Base-by-base conservation (phyloP, 2,888 invertebrate species). In the Liodrosophila aerea region DNA sequence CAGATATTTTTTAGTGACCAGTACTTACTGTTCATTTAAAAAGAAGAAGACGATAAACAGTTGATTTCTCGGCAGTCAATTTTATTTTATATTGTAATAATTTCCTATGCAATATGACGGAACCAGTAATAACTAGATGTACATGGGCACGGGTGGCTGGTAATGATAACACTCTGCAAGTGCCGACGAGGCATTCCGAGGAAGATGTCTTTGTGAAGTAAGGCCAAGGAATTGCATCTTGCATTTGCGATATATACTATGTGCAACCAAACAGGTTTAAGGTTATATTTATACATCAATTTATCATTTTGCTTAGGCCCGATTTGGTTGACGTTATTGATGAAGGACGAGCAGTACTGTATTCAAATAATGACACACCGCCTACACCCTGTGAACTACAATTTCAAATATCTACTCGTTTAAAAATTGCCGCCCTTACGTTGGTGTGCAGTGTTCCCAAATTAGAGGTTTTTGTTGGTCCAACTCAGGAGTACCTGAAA, bases 391-490 rank as follows among this genome's bases (percentile, higher is more conserved):
- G 90, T 29, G 88, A 89, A 57, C 49, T 89, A 2, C 58, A 72
- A 5, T 61, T 90, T 16, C 49, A 73, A 30, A 65, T 88, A 11
- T 60, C 64, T 7, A 63, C 73, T 0, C 71, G 70, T 5, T 88
- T 76, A 39, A 88, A 87, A 77, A 85, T 89, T 22, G 83, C 85
- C 33, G 81, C 86, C 1, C 18, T 89, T 5, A 82, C 87, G 0
- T 45, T 89, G 2, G 76, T 89, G 2, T 88, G 89, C 18, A 88
- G 78, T 43, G 87, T 81, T 1, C 69, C 80, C 8, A 89, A 88
- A 56, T 46, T 88, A 1, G 90, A 90, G 52, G 27, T 89, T 4
- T 90, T 90, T 49, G 44, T 75, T 5, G 89, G 89, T 0, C 43
- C 59, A 0, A 69, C 74, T 4, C 85, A 83, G 37, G 90, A 90